A percentile compares a stretch with the other conserved stretches of the same genome.
Evolutionary conservation across 2,888 invertebrate genomes (phyloP).

Genomic region (Aleiodes alternator): DNA sequence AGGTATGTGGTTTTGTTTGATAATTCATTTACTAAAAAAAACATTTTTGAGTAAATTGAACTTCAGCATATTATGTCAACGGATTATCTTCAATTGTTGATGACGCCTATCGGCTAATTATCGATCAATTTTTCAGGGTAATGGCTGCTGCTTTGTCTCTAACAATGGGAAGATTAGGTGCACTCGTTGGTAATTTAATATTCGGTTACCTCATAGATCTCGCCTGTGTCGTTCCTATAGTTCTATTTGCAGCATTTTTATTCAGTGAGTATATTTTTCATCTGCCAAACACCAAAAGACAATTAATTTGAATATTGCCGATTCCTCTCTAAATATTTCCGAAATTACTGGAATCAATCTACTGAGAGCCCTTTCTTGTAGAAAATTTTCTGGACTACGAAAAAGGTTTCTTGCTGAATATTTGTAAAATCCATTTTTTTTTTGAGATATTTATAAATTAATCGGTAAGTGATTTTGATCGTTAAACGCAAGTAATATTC

Average conservation of each 20-base stretch:
- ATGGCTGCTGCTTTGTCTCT: conserved; percentile 89
- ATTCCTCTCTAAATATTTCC: too few relatives aligned
- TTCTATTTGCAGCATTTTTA: conserved; percentile 84
- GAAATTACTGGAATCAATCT: too few relatives aligned
- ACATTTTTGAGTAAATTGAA: too few relatives aligned
- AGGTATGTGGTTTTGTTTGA: conserved; percentile 77
- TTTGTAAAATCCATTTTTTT: too few relatives aligned
- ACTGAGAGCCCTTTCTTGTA: too few relatives aligned
- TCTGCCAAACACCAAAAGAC: too few relatives aligned
- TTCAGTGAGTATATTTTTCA: conserved; percentile 79
- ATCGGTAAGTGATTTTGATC: too few relatives aligned
- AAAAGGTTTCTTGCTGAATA: too few relatives aligned
- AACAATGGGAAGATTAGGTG: conserved; percentile 87
- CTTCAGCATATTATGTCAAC: neutral
- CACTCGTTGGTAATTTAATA: conserved; percentile 84
- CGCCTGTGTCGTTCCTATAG: conserved; percentile 86
- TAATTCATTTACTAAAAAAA: neutral
- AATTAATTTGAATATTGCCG: too few relatives aligned
- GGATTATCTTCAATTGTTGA: neutral
- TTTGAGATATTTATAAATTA: too few relatives aligned
- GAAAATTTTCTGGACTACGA: too few relatives aligned
- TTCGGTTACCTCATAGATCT: conserved; percentile 89
- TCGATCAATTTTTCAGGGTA: conserved; percentile 78
- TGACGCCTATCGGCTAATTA: neutral
- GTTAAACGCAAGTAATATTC: neutral